Evolutionary conservation across 2,888 invertebrate genomes (phyloP).

Genomic region (Acanthococcus lagerstroemiae): DNA sequence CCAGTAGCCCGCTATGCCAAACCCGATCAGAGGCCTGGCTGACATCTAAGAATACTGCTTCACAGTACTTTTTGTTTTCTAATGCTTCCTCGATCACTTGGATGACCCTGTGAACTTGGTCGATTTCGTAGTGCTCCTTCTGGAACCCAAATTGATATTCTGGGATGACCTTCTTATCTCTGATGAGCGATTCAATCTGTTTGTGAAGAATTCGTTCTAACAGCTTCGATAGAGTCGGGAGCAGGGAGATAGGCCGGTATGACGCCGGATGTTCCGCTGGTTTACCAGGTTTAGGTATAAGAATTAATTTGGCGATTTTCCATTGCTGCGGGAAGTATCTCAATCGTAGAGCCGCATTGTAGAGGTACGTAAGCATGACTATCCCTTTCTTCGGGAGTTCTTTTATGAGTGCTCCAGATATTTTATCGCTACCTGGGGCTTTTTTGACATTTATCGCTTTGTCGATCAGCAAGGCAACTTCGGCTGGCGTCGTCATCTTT

Average conservation of each 20-base stretch:
- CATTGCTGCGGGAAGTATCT: not conserved
- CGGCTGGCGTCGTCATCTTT: not conserved
- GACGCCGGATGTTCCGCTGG: not conserved
- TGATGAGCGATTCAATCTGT: not conserved
- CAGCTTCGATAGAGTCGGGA: not conserved
- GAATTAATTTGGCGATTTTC: not conserved
- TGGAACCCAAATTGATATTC: not conserved
- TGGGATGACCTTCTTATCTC: not conserved
- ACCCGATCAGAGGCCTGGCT: not conserved
- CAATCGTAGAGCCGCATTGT: not conserved
- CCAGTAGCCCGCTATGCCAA: not conserved
- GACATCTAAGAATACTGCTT: not conserved
- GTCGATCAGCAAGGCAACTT: not conserved
- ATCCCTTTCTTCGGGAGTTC: not conserved
- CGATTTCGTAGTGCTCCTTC: not conserved
- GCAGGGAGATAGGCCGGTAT: not conserved
- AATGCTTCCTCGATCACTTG: too few species aligned
- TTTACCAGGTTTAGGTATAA: not conserved
- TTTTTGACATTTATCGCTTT: not conserved
- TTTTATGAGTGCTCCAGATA: not conserved
- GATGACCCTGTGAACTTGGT: not conserved
- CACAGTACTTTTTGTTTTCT: not conserved
- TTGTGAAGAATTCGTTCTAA: not conserved
- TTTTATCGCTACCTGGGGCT: not conserved
- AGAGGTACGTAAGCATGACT: not conserved